Percentiles rank a stretch among this genome's conserved stretches.
Evolutionary conservation across 30 jellyfish, hydroid and myxozoan genomes (phyloP).

Genomic region (Hydractinia echinata): DNA sequence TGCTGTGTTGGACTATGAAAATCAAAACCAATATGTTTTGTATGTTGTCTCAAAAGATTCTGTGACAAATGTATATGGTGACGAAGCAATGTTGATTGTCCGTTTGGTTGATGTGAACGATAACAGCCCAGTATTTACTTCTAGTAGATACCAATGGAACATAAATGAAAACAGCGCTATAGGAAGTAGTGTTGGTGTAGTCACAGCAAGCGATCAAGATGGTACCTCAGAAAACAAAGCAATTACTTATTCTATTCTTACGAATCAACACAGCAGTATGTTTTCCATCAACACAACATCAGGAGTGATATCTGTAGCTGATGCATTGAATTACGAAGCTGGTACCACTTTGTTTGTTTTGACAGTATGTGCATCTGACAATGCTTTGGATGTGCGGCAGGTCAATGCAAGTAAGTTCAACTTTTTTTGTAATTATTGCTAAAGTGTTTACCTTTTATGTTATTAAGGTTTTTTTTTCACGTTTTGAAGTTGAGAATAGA

Average conservation of each 20-base stretch:
- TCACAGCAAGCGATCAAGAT: slow-evolving; percentile 48
- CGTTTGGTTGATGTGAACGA: slow-evolving; percentile 55
- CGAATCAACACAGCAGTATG: slow-evolving; percentile 9
- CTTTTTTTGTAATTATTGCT: background rate
- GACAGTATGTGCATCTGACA: slow-evolving; percentile 18
- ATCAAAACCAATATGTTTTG: background rate
- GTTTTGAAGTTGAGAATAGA: background rate
- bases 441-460: background rate
- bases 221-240: slow-evolving; percentile 1
- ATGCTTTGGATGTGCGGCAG: background rate
- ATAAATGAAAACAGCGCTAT: slow-evolving; percentile 42
- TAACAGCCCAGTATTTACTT: slow-evolving; percentile 53
- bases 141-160: background rate
- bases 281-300: background rate
- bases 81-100: slow-evolving; percentile 30
- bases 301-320: background rate
- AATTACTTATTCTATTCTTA: background rate
- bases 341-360: background rate
- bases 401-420: background rate
- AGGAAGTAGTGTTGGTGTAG: slow-evolving; percentile 32
- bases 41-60: slow-evolving; percentile 9
- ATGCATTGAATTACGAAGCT: slow-evolving; percentile 10
- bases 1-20: background rate
- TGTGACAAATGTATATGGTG: slow-evolving; percentile 31
- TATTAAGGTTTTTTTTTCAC: background rate